Evolutionary conservation across 2,888 invertebrate species (phyloP), one percentile per base, ranked within the genome.

Genomic region (Liodrosophila aerea): DNA sequence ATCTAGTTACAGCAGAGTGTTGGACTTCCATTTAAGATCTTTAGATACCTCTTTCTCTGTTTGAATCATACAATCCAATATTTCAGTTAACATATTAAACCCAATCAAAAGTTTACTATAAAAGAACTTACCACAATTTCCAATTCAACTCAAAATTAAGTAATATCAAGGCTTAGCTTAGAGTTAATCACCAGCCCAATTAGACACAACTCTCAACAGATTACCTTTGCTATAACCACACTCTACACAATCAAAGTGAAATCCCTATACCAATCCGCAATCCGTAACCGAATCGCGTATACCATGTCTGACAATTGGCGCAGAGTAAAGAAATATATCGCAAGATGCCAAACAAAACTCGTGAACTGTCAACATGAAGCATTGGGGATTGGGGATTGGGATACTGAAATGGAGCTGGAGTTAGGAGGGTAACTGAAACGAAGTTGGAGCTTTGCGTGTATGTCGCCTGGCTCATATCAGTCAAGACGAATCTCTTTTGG

Each of bases 391-490:
- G 31, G 43, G n/a, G 29, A 22, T 27, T 16, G 47, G 31, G 29
- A 40, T 43, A 43, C 27, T 22, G 39, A 57, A 30, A 11, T 13
- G 46, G 7, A 51, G 36, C n/a, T 36, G 41, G 27, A 50, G 43
- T 31, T 31, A 30, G 34, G 15, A 2, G 22, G 22, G 39, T 3
- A 1, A 11, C n/a, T 9, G 37, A 37, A 9, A 1, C 15, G 18
- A 11, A 51, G 52, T 7, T 51, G 66, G 40, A 67, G 33, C 37
- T 41, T 86, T 76, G 87, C 86, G 86, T 86, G 86, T 74, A 64
- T 74, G 73, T 73, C 71, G 63, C 65, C 62, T 67, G 67, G 62
- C 76, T 78, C 76, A 75, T 86, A 86, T 86, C 86, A 83, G 78
- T 76, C 81, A 78, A 76, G 74, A 76, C 63, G 70, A 73, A 86